Percentiles rank a stretch among this genome's conserved stretches.
phyloP scores from a whole-genome alignment of 1,140 invertebrate genomes.

The Drosophila neocordata region DNA sequence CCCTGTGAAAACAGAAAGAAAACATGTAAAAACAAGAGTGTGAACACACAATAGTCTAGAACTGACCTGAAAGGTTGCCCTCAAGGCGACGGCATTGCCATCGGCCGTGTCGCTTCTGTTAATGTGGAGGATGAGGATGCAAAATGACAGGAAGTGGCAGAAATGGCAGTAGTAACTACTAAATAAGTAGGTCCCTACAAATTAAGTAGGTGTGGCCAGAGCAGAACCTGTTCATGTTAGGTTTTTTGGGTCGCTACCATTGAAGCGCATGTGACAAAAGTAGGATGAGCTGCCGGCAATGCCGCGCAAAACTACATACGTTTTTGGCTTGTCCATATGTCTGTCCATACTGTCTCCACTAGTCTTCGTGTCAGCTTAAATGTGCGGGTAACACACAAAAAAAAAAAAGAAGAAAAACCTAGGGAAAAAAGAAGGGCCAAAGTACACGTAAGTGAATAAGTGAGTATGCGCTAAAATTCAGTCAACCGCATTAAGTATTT shows the following conservation, averaged over 20 bases:
- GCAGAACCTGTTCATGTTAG: slow-evolving; percentile 41
- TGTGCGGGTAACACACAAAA: neutral
- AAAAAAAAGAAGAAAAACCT: neutral
- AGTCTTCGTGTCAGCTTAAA: slow-evolving; percentile 55
- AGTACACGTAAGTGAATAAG: slow-evolving; percentile 60
- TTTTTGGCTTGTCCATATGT: slow-evolving; percentile 24
- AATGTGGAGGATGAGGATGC: slow-evolving; percentile 48
- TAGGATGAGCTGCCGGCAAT: slow-evolving; percentile 49
- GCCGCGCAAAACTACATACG: slow-evolving; percentile 21
- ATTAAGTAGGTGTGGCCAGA: slow-evolving; percentile 43
- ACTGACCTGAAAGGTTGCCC: slow-evolving; percentile 41
- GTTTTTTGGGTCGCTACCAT: slow-evolving; percentile 17
- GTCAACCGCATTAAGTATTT: slow-evolving; percentile 80
- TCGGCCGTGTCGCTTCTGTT: neutral
- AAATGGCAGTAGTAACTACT: slow-evolving; percentile 26
- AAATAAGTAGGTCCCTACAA: slow-evolving; percentile 46
- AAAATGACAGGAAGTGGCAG: slow-evolving; percentile 51
- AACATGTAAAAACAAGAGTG: slow-evolving; percentile 35
- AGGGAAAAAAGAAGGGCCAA: slow-evolving; percentile 29
- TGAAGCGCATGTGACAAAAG: slow-evolving; percentile 58
- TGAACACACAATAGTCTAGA: slow-evolving; percentile 37
- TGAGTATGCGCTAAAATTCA: slow-evolving; percentile 74
- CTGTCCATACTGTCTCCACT: neutral
- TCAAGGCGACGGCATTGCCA: neutral
- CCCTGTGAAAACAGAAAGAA: slow-evolving; percentile 17